Conservation (phyloP, 2,113 vertebrate genomes). For the Pseudopipra pipra region DNA sequence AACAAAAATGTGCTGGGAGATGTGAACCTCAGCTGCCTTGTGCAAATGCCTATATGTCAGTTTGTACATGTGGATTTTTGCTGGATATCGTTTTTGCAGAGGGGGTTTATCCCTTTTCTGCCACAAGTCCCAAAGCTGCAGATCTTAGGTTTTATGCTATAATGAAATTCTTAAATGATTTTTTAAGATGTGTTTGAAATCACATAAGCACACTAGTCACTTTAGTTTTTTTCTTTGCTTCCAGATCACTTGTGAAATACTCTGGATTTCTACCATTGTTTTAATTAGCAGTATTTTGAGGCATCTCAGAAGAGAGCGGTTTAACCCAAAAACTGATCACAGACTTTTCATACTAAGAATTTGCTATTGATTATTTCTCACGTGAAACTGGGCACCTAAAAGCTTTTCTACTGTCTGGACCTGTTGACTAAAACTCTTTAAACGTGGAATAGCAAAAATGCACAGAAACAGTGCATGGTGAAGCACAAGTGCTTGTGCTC, state of each 20-base stretch:
- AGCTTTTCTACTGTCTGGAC: not conserved
- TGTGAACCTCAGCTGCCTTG: not conserved
- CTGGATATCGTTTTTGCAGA: not conserved
- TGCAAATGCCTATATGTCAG: not conserved
- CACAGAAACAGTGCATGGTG: not conserved
- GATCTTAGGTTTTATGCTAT: not conserved
- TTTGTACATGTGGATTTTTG: not conserved
- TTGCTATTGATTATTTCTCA: not conserved
- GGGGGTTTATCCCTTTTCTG: not conserved
- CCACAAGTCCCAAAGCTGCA: not conserved
- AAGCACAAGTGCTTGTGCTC: not conserved
- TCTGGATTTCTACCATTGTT: not conserved
- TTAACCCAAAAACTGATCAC: not conserved
- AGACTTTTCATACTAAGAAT: not conserved
- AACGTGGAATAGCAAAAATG: not conserved
- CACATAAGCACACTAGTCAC: not conserved
- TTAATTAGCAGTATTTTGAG: not conserved
- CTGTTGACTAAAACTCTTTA: not conserved
- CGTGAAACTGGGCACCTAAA: not conserved
- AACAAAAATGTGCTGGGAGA: slow-evolving; percentile 15
- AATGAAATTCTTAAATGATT: not conserved
- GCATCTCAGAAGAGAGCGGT: not conserved
- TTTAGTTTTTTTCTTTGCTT: not conserved
- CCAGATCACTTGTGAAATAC: not conserved
- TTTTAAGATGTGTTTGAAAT: not conserved